Evolutionary conservation across 2,888 invertebrate genomes (phyloP).

Genomic region (Sarcophaga caerulescens): DNA sequence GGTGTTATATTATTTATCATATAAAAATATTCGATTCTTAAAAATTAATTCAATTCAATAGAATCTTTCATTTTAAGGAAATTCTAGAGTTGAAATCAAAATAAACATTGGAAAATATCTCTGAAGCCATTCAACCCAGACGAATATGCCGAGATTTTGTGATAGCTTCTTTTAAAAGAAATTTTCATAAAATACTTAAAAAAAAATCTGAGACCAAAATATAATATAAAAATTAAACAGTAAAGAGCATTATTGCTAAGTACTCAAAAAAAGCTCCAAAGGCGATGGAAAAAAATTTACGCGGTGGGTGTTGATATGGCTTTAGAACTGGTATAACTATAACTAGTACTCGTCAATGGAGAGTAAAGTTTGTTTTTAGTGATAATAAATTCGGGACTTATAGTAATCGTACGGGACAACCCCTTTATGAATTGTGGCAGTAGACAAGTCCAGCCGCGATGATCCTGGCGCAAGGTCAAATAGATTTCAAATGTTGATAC

Average conservation of each 20-base stretch:
- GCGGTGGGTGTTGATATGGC: slow-evolving; percentile 66
- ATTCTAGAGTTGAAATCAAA: slow-evolving; percentile 9
- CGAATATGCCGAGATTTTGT: slow-evolving; percentile 36
- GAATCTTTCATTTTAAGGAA: slow-evolving; percentile 34
- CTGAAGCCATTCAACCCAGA: slow-evolving; percentile 42
- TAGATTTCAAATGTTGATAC: slow-evolving; percentile 77
- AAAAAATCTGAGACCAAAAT: not conserved
- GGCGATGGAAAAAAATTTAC: slow-evolving; percentile 18
- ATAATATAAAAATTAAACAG: not conserved
- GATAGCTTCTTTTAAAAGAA: too few species aligned
- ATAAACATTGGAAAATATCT: slow-evolving; percentile 3
- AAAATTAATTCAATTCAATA: slow-evolving; percentile 40
- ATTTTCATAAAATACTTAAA: too few species aligned
- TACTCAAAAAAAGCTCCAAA: not conserved
- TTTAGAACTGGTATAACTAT: slow-evolving; percentile 69
- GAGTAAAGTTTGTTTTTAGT: slow-evolving; percentile 77
- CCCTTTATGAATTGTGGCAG: slow-evolving; percentile 78
- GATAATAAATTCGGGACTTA: slow-evolving; percentile 77
- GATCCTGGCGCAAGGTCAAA: slow-evolving; percentile 77
- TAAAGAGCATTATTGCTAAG: not conserved
- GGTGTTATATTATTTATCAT: too few species aligned
- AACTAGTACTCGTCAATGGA: slow-evolving; percentile 71
- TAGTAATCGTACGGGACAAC: slow-evolving; percentile 77
- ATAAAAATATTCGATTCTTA: slow-evolving; percentile 45
- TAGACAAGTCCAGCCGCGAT: slow-evolving; percentile 76